Evolutionary conservation across 1,140 invertebrate genomes (phyloP).

Genomic region (Monomorium pharaonis): DNA sequence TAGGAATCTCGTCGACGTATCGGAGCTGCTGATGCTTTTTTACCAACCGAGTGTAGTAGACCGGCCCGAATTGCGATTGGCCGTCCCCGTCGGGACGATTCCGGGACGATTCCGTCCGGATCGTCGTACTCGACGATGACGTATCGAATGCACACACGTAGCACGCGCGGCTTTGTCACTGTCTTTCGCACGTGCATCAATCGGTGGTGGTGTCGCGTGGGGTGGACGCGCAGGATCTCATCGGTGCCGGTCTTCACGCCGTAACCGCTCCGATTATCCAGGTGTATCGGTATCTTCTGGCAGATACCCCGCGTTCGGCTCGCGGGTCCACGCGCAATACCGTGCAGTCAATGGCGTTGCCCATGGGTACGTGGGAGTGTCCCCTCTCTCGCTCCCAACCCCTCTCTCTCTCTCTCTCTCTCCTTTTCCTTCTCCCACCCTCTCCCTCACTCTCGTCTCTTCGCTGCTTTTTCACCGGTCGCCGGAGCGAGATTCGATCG

Average conservation of each 20-base stretch:
- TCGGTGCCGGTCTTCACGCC: constrained; percentile 38
- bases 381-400: not conserved
- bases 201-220: constrained; percentile 32
- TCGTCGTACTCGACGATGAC: constrained; percentile 45
- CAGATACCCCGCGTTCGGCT: constrained; percentile 6
- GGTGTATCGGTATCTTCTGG: constrained; percentile 33
- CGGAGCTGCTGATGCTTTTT: constrained; percentile 67
- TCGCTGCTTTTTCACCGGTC: constrained; percentile 41
- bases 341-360: constrained; percentile 57
- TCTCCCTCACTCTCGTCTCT: not conserved
- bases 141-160: constrained; percentile 20
- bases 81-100: constrained; percentile 54
- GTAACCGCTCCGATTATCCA: too few species aligned
- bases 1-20: constrained; percentile 67
- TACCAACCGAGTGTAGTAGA: constrained; percentile 69
- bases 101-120: constrained; percentile 62
- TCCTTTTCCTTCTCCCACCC: not conserved
- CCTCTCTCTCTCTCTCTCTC: not conserved
- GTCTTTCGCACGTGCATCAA: constrained; percentile 61
- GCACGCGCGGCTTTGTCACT: not conserved
- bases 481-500: constrained; percentile 58
- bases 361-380: constrained; percentile 39
- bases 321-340: constrained; percentile 16
- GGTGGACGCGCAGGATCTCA: not conserved
- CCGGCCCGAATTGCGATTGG: constrained; percentile 68